Base-by-base conservation (phyloP, 2,797 vertebrate species). In the Coracias cyanogaster region DNA sequence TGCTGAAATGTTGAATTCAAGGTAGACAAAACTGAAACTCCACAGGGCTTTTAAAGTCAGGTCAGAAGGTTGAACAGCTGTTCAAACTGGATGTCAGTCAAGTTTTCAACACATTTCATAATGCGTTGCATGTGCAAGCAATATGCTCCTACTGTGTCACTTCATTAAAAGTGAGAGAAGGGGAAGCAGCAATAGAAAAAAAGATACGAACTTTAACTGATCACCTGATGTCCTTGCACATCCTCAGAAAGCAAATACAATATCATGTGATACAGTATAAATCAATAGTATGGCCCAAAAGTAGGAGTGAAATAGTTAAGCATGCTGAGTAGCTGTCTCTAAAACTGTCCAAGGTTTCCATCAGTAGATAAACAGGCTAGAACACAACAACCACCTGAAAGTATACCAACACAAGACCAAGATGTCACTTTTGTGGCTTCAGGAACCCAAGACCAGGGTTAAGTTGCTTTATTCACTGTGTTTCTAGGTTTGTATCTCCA, bases 51-150 rank as follows among this genome's bases (percentile, higher is more conserved):
- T 82, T 8, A 46, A 71, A 79, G 29, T 69, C 19, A 64, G 83
- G 46, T 79, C 90, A 94, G 83, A 66, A 90, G 35, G 55, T 20
- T 8, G 5, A 89, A 52, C 74, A 93, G 66, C 88, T 95, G 73
- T 66, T 94, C 35, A 89, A 29, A 77, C 20, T 86, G 51, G 35
- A 73, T 4, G 21, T 52, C 78, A 84, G 31, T 84, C n/a, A 73
- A 66, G 28, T 77, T 89, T 94, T 55, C 71, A 72, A 39, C 46
- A 86, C 24, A 33, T 76, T 83, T 84, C 24, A n/a, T 66, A 51
- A 87, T 5, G 5, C 52, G 4, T 51, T 86, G 43, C 22, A 41
- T 5, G 4, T 73, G 60, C 20, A 84, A 60, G 43, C 2, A 65
- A 8, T n/a, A 33, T 52, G 31, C 64, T 96, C 33, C 20, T 81